A percentile compares a stretch with the other conserved stretches of the same genome.
phyloP scores from a whole-genome alignment of 2,113 vertebrate genomes.

The Ameiurus melas region DNA sequence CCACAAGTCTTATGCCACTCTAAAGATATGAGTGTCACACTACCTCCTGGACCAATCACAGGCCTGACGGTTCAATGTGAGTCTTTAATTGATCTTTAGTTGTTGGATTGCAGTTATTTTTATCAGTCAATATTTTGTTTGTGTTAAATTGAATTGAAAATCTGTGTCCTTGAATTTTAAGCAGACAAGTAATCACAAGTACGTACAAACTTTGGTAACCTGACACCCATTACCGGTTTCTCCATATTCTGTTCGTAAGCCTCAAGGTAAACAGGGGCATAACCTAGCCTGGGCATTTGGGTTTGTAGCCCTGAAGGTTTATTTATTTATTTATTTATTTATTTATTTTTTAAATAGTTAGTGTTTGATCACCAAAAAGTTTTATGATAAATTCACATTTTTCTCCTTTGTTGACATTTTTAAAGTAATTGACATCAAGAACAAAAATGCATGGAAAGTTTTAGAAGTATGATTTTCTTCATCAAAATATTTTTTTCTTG shows the following conservation, averaged over 20 bases:
- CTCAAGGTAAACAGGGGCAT: neutral
- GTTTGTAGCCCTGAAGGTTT: too few species aligned
- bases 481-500: too few species aligned
- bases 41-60: slow-evolving; percentile 64
- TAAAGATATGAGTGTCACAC: slow-evolving; percentile 65
- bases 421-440: too few species aligned
- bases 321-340: too few species aligned
- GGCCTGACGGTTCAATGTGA: slow-evolving; percentile 65
- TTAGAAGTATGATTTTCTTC: too few species aligned
- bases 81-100: neutral
- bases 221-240: neutral
- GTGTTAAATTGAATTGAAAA: neutral
- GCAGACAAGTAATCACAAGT: neutral
- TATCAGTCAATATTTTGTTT: neutral
- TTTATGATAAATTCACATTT: too few species aligned
- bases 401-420: too few species aligned
- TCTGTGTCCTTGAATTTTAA: neutral
- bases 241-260: neutral
- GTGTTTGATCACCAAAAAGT: too few species aligned
- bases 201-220: neutral
- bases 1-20: slow-evolving; percentile 62
- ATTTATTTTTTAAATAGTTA: too few species aligned
- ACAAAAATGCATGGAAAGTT: too few species aligned
- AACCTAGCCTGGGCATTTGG: too few species aligned
- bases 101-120: neutral